Percentiles rank a stretch among this genome's conserved stretches.
phyloP scores from a whole-genome alignment of 2,797 vertebrate species.

The Morus bassanus region DNA sequence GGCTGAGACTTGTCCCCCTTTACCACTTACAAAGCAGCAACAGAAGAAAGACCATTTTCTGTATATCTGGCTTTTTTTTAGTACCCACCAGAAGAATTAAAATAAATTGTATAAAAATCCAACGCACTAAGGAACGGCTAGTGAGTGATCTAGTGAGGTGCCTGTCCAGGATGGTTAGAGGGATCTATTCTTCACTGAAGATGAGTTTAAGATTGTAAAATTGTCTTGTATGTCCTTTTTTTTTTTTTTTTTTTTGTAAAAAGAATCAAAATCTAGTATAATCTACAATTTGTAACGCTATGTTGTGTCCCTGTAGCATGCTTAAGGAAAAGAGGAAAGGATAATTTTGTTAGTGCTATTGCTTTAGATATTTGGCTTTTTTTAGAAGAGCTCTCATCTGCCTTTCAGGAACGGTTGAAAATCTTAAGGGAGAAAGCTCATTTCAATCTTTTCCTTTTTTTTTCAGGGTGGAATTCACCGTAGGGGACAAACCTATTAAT shows the following conservation, averaged over 20 bases:
- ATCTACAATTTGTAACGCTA: not conserved
- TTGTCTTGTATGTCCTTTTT: not conserved
- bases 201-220: not conserved
- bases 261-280: not conserved
- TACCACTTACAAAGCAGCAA: no score
- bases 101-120: no score
- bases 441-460: not conserved
- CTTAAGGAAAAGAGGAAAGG: not conserved
- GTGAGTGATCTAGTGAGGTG: not conserved
- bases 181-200: not conserved
- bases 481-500: conserved; percentile 95
- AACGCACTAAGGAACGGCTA: no score
- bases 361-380: not conserved
- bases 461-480: conserved; percentile 95
- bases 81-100: no score
- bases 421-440: not conserved
- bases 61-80: no score
- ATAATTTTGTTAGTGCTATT: not conserved
- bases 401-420: not conserved
- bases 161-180: not conserved
- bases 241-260: not conserved
- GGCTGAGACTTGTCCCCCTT: no score
- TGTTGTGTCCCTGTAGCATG: not conserved
- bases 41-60: no score
- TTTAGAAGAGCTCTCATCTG: not conserved